Evolutionary conservation across 2,113 vertebrate species (phyloP), one percentile per base, ranked within the genome.

Genomic region (Fregata magnificens): DNA sequence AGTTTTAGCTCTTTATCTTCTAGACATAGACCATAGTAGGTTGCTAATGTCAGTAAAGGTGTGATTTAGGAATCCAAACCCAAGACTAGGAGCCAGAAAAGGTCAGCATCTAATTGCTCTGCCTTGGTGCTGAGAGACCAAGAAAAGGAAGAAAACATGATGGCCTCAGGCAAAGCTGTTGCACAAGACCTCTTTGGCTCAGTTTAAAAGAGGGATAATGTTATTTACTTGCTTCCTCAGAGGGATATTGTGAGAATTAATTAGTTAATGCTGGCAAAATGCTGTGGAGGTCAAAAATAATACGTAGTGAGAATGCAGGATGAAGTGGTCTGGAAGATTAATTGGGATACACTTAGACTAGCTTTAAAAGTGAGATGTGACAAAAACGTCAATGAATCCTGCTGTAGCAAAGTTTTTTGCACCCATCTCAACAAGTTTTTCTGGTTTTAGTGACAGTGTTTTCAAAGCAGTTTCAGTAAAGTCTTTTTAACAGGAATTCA

Each of bases 71-170:
- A 91, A 90, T 73, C 42, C 58, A 91, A 94, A n/a, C 78, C 34
- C 52, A 82, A 77, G 70, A 71, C 25, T 66, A 72, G 28, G 87
- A 80, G 70, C 58, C 62, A 79, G 58, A 47, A 90, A 95, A 82
- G 63, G 84, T 84, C 58, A 58, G 47, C 58, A 62, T 89, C 86
- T 95, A 95, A 95, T 89, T 93, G 70, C 78, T 95, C 78, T 87
- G 36, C 14, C 36, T 79, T 82, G 18, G 70, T 79, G 81, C 32
- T 91, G 26, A 66, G 82, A 82, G 78, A 87, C 36, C 53, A 65
- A 50, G 53, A 31, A 50, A 78, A 92, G 58, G 56, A 89, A 78
- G 81, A 91, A 93, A 87, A 88, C 28, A 38, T 9, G 19, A 76
- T 16, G 31, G 53, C 90, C 62, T 92, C 71, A 70, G 66, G 58